Conservation (phyloP, 2,888 invertebrate species). For the Lasioglossum figueresi region DNA sequence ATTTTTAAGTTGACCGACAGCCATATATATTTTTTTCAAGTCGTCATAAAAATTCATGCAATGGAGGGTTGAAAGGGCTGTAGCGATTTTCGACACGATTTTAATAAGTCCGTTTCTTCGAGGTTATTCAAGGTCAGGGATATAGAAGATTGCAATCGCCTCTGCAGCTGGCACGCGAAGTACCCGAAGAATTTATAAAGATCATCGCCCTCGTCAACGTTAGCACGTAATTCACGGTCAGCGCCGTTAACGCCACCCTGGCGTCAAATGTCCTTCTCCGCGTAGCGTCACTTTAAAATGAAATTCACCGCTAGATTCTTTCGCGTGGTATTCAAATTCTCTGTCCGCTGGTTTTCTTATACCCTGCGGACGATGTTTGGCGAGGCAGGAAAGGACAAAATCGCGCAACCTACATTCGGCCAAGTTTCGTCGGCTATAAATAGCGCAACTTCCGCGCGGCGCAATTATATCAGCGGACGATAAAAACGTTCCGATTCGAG, state of each 20-base stretch:
- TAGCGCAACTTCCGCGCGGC: not conserved
- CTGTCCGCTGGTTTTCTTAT: not conserved
- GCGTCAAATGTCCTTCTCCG: not conserved
- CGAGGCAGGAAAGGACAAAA: not conserved
- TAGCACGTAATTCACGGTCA: not conserved
- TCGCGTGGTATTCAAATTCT: not conserved
- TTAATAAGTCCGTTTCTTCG: not conserved
- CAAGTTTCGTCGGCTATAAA: slow-evolving; percentile 1
- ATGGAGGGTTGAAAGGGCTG: too few species aligned
- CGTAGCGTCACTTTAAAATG: not conserved
- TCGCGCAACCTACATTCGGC: not conserved
- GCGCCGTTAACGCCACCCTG: not conserved
- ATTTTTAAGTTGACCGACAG: too few species aligned
- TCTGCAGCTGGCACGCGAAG: not conserved
- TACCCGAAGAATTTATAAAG: not conserved
- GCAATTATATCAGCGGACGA: not conserved
- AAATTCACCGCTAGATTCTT: not conserved
- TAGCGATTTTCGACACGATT: not conserved
- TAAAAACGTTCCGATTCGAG: not conserved
- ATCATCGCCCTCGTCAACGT: not conserved
- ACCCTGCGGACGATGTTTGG: not conserved
- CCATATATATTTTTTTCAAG: too few species aligned
- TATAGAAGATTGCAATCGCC: not conserved
- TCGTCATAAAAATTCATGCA: too few species aligned
- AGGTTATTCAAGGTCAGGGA: not conserved